Conservation (phyloP, 2,797 vertebrate species). For the Leuciscus waleckii region DNA sequence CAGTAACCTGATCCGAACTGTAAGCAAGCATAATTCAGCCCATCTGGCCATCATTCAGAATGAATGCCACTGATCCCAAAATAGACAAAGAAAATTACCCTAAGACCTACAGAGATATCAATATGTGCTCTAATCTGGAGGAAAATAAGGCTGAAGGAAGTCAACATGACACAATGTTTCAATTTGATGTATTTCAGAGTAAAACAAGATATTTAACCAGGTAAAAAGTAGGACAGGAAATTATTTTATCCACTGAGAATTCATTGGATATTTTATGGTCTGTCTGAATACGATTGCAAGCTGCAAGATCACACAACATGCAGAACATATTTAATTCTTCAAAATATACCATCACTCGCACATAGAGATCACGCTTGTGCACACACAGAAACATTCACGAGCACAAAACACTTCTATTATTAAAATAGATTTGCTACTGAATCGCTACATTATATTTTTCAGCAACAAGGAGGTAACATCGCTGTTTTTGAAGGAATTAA, state of each 20-base stretch:
- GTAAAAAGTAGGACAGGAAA: neutral
- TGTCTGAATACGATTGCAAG: too few relatives aligned
- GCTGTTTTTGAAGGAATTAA: neutral
- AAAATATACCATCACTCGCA: too few relatives aligned
- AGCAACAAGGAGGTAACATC: neutral
- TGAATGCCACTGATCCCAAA: conserved; percentile 28
- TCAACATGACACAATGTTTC: neutral
- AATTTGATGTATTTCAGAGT: conserved; percentile 6
- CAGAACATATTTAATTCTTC: too few relatives aligned
- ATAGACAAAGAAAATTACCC: conserved; percentile 37
- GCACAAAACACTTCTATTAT: too few relatives aligned
- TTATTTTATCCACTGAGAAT: neutral
- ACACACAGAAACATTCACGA: too few relatives aligned
- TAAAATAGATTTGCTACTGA: too few relatives aligned
- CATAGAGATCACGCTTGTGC: too few relatives aligned
- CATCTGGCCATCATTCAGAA: conserved; percentile 52
- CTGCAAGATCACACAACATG: too few relatives aligned
- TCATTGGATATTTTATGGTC: neutral
- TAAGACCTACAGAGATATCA: conserved; percentile 33
- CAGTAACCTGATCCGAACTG: conserved; percentile 35
- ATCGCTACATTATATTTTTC: neutral
- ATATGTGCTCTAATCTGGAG: conserved; percentile 39
- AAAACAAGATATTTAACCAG: neutral
- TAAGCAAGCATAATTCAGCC: conserved; percentile 47
- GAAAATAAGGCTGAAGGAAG: conserved; percentile 12